These are phyloP conservation scores for Galeopsomyia nigrocyanea DNA, from an alignment of 2,888 invertebrate species.

Conservation along the genomic window DNA sequence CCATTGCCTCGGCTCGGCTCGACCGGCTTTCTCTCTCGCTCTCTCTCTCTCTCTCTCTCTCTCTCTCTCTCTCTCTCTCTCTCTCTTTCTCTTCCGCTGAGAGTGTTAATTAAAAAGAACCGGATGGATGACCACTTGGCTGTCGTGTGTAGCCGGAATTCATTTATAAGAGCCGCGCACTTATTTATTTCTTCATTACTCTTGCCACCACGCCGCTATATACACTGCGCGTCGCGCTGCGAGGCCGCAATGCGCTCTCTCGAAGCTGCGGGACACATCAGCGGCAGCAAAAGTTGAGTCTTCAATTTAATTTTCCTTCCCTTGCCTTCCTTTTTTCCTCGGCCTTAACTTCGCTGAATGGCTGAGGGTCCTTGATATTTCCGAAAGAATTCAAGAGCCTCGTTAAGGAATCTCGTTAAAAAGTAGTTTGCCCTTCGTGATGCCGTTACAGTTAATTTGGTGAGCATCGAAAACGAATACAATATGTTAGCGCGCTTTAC, in stretches of 20 bases:
- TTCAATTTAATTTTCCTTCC: background rate
- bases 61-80: too few relatives aligned
- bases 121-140: constrained; percentile 6
- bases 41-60: too few relatives aligned
- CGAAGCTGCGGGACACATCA: constrained; percentile 8
- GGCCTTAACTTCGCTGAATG: constrained; percentile 38
- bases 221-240: background rate
- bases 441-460: constrained; percentile 45
- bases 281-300: constrained; percentile 12
- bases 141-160: constrained; percentile 3
- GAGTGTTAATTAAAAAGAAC: constrained; percentile 27
- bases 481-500: constrained; percentile 23
- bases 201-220: background rate
- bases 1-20: background rate
- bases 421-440: constrained; percentile 44
- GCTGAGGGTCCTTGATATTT: constrained; percentile 43
- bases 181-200: constrained; percentile 14
- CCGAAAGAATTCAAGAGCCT: constrained; percentile 45
- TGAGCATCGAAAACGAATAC: constrained; percentile 42
- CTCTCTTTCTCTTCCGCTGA: background rate
- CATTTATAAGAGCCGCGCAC: constrained; percentile 8
- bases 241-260: constrained; percentile 15
- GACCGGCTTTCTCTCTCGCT: too few relatives aligned
- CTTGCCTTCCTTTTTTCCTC: background rate
- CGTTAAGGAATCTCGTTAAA: constrained; percentile 46